Evolutionary conservation across 2,888 invertebrate genomes (phyloP), one percentile per base, ranked within the genome.

Genomic region (Trichogramma dendrolimi): DNA sequence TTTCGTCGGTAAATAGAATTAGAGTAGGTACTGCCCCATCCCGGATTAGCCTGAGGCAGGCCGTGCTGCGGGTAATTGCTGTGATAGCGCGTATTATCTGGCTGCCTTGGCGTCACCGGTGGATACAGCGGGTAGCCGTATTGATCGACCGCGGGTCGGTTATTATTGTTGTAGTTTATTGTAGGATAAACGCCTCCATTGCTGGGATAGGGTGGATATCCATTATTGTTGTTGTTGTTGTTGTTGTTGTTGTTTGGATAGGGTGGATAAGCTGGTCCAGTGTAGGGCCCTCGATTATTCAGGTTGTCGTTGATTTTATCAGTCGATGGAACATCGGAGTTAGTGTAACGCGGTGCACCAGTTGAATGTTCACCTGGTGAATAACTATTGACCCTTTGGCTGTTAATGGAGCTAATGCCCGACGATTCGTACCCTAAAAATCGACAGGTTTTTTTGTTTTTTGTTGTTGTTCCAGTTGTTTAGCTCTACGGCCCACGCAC

Each of bases 371-470:
- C 60, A 0, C 55, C 61, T 6, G 66, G 65, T 6, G 61, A 60
- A 27, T 63, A 4, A 47, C 4, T 40, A 10, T 51, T 39, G 6
- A 53, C 40, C 8, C 41, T 71, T 4, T 75, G 74, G 41, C 78
- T 78, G 48, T 78, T 78, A 47, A 75, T 71, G 48, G 71, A 67
- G 4, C 75, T 71, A 4, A 76, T 70, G 5, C 78, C 78, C 5
- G 78, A 75, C 4, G 78, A 76, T 52, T 77, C 76, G 69, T 70
- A 77, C 59, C 71, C 79, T 79, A 73, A 66, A 78, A 78, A 71
- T 69, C 69, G 60, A 60, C 10, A 40, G 56, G 44, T 10, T 27
- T 5, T 27, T 4, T 59, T 47, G 46, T 48, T n/a, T 27, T 48
- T 44, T 59, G 27, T 14, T 48, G 11, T 5, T 48, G 48, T 61